Base-by-base conservation (phyloP, 2,113 vertebrate species). In the Isichthys henryi region DNA sequence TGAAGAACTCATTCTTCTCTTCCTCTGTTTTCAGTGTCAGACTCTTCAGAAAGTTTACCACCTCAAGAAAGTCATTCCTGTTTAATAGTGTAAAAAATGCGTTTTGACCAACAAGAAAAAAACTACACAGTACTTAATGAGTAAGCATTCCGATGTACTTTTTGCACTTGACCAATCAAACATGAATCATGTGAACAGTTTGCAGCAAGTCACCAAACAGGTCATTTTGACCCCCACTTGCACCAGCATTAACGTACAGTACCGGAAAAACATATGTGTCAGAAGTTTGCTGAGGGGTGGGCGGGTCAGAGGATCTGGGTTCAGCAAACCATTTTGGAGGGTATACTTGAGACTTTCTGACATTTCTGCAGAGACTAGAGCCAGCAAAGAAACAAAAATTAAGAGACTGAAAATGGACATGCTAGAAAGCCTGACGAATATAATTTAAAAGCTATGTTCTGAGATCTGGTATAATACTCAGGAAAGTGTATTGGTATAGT, bases 1-100 rank as follows among this genome's bases (percentile, higher is more conserved):
- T 99, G 93, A 99, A 99, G 92, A 99, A 99, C 92, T 98, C 98
- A 10, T 98, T 98, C 94, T 99, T 99, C 89, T 99, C 97, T 86
- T 99, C 98, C 93, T 99, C 98, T 0, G 96, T 97, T 93, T 99
- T 99, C 2, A 99, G 87, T 0, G 98, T 99, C 93, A 99, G 94
- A 90, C 97, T 97, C 94, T 97, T 98, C 93, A 99, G 94, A 94
- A 99, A 99, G 93, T 98, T 99, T 90, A 97, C 97, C 92, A 99
- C 95, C 94, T 99, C 98, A 90, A 99, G 94, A 90, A 99, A 99
- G 94, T 99, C 98, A 93, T 99, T 99, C 94, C 98, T 99, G 90
- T 91, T 92, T 48, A 92, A 46, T 0, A 46, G 82, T 10, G 3
- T 8, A 80, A 27, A 77, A 39, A 77, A 43, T 8, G 74, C 4